Conservation (phyloP, 2,113 vertebrate genomes). For the Apus apus region DNA sequence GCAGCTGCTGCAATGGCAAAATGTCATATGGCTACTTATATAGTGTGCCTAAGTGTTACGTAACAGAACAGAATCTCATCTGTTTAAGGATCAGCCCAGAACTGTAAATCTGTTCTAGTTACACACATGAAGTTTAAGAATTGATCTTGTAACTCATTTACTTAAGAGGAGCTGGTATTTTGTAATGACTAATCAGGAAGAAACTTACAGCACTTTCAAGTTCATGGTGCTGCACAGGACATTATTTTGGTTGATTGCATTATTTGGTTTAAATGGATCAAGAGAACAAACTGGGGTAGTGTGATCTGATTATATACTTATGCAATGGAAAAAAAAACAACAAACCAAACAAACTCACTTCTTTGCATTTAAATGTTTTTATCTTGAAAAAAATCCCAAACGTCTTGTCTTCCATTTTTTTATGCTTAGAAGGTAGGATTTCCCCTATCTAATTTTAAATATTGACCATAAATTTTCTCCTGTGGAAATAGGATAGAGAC, state of each 20-base stretch:
- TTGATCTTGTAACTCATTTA: not conserved
- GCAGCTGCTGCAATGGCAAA: not conserved
- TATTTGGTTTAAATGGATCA: not conserved
- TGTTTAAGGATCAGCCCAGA: not conserved
- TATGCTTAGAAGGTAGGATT: not conserved
- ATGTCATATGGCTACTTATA: rapidly evolving
- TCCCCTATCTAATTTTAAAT: not conserved
- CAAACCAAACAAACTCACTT: too few species aligned
- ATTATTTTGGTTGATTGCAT: not conserved
- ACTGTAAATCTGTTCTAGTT: rapidly evolving
- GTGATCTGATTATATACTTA: not conserved
- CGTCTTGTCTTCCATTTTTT: not conserved
- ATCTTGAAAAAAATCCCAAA: not conserved
- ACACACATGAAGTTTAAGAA: not conserved
- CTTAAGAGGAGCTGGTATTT: not conserved
- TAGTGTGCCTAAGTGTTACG: not conserved
- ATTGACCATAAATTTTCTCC: not conserved
- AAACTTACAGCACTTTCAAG: not conserved
- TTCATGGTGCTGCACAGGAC: not conserved
- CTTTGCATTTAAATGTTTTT: not conserved
- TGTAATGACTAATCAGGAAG: not conserved
- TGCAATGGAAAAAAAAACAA: not conserved
- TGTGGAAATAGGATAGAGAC: not conserved
- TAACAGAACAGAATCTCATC: not conserved
- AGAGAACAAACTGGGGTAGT: not conserved